Evolutionary conservation across 2,113 vertebrate genomes (phyloP), one percentile per base, ranked within the genome.

Genomic region (Mesitornis unicolor): DNA sequence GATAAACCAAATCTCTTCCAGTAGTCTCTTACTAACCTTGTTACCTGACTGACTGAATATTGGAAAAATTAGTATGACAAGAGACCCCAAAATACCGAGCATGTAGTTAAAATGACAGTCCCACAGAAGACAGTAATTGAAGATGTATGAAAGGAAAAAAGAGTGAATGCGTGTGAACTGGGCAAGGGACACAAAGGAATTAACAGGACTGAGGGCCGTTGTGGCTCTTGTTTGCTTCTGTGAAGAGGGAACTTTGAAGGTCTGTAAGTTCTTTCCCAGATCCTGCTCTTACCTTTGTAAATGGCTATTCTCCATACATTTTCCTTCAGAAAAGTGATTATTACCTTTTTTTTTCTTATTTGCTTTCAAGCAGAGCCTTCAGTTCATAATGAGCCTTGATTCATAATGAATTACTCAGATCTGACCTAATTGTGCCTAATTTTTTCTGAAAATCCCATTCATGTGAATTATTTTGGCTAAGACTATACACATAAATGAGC

Each of bases 61-160:
- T 83, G 71, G 50, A 85, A 95, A 94, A 90, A 94, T 33, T 88
- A 67, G n/a, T 74, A 84, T 80, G 63, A 90, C 67, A 90, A 61
- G 45, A 73, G 17, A 80, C 13, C 53, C 56, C 61, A 73, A 95
- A 88, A 69, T 57, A 83, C 9, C 67, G 61, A 76, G 25, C 21
- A 33, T 18, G 9, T 36, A 76, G 78, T 73, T 53, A 57, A 88
- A 76, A 90, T 65, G 70, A 79, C 53, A 93, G 79, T 57, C 45
- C 14, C 61, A 85, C 22, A 78, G n/a, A 79, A 87, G 43, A 90
- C 7, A 89, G 35, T 22, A 40, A 71, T 2, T 42, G 73, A 68
- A 43, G 16, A 36, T 40, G 5, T 33, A 68, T 22, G 38, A 91
- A 82, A 84, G 16, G 35, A 74, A 82, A 59, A 91, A 74, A 40